Percentiles rank a stretch among this genome's conserved stretches.
Evolutionary conservation across 2,888 invertebrate species (phyloP).

Genomic region (Amphiduros pacificus): DNA sequence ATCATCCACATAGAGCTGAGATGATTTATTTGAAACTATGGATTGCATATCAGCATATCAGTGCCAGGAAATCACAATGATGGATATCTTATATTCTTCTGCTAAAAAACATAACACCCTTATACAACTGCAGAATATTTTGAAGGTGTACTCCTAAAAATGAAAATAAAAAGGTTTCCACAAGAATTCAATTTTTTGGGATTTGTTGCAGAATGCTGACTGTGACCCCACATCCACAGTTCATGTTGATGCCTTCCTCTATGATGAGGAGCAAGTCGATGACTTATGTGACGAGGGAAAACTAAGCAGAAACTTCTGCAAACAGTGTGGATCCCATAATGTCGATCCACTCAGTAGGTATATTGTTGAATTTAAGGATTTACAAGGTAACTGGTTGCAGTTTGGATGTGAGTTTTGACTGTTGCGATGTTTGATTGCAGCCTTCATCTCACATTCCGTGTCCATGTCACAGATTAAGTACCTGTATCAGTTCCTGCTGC

Average conservation of each 20-base stretch:
- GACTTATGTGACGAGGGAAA: constrained; percentile 63
- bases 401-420: too few relatives aligned
- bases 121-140: background rate
- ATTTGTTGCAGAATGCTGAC: constrained; percentile 60
- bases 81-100: too few relatives aligned
- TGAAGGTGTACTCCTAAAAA: background rate
- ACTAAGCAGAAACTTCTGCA: constrained; percentile 64
- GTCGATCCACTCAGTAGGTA: constrained; percentile 62
- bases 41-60: too few relatives aligned
- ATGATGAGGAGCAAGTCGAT: constrained; percentile 69
- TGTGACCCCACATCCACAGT: constrained; percentile 65
- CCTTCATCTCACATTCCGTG: constrained; percentile 71
- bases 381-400: background rate
- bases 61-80: too few relatives aligned
- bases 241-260: constrained; percentile 74
- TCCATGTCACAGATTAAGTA: constrained; percentile 67
- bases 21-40: too few relatives aligned
- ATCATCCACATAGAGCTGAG: too few relatives aligned
- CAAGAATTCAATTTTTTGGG: background rate
- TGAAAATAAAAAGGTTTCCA: background rate
- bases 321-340: constrained; percentile 64
- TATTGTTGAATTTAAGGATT: background rate
- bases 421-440: too few relatives aligned
- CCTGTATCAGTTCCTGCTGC: constrained; percentile 69
- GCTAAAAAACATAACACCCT: background rate